Conservation (phyloP, 2,797 vertebrate genomes). For the Picus viridis region DNA sequence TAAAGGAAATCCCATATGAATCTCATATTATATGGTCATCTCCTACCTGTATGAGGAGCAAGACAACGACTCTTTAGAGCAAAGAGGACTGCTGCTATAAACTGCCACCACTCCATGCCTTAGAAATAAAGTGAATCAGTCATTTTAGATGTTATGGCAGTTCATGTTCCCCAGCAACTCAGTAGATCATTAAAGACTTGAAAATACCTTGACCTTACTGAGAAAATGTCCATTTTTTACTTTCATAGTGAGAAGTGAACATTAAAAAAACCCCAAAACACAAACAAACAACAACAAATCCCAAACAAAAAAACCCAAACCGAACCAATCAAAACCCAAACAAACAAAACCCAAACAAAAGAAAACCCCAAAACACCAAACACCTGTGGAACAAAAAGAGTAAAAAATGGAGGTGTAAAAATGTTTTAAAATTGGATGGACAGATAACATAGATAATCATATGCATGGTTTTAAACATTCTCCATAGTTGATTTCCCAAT, state of each 20-base stretch:
- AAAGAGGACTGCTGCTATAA: background rate
- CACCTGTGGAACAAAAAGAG: fast-evolving
- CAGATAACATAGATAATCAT: background rate
- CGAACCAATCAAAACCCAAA: background rate
- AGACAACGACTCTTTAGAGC: background rate
- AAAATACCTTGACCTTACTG: background rate
- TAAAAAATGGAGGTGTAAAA: background rate
- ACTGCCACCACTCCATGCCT: background rate
- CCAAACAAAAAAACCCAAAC: background rate
- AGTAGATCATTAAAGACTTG: background rate
- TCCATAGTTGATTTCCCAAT: background rate
- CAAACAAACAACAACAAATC: background rate
- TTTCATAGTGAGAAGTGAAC: background rate
- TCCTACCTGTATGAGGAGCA: background rate
- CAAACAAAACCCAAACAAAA: background rate
- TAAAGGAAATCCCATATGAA: background rate
- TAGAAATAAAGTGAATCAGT: background rate
- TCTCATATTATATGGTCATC: background rate
- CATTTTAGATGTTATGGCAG: background rate
- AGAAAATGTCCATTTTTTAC: background rate
- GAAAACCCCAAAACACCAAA: too few species aligned
- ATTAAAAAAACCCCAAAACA: background rate
- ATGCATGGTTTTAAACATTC: background rate
- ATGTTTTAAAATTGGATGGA: background rate
- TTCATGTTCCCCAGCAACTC: background rate